Conservation (phyloP, 2,888 invertebrate genomes). For the Chrysolina americana region DNA sequence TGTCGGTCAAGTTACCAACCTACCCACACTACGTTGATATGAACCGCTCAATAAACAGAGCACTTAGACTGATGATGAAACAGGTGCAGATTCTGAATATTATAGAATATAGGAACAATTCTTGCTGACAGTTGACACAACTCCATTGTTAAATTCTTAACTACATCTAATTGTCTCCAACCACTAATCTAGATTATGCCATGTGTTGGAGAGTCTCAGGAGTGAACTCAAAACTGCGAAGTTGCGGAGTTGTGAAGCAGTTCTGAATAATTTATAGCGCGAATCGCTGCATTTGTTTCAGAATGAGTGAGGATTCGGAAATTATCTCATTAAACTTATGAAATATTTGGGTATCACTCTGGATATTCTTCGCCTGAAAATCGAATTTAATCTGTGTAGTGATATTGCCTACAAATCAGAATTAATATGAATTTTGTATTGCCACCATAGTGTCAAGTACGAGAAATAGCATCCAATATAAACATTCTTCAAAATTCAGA, state of each 20-base stretch:
- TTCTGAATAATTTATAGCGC: slow-evolving; percentile 40
- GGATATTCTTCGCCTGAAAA: too few species aligned
- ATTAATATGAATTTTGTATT: background rate
- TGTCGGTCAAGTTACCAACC: too few species aligned
- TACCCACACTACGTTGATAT: background rate
- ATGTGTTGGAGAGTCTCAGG: slow-evolving; percentile 35
- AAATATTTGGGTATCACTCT: background rate
- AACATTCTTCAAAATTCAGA: too few species aligned
- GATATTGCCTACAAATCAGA: too few species aligned
- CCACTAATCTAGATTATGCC: slow-evolving; percentile 43
- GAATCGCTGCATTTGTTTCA: slow-evolving; percentile 25
- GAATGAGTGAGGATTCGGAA: background rate
- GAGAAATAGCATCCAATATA: too few species aligned
- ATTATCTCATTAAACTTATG: background rate
- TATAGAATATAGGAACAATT: background rate
- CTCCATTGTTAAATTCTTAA: slow-evolving; percentile 32
- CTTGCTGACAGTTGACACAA: slow-evolving; percentile 1
- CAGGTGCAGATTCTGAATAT: background rate
- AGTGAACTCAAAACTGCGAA: slow-evolving; percentile 45
- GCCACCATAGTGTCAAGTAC: too few species aligned
- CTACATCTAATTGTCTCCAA: slow-evolving; percentile 46
- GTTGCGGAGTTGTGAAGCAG: slow-evolving; percentile 44
- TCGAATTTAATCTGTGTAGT: too few species aligned
- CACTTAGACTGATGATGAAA: background rate
- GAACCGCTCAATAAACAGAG: background rate